phyloP scores from a whole-genome alignment of 2,113 vertebrate species.

The human (Homo sapiens) region GRCh38 chr2:63436501-63437000 shows the following conservation, averaged over 20 bases:
- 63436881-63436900: conserved; percentile 71
- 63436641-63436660: conserved; percentile 92
- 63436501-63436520: conserved; percentile 38
- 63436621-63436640: conserved; percentile 86
- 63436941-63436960: conserved; percentile 12
- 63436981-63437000: conserved; percentile 57
- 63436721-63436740: conserved; percentile 91
- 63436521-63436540: conserved; percentile 46
- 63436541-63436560: conserved; percentile 60
- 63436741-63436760: conserved; percentile 86
- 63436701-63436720: conserved; percentile 88
- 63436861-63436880: conserved; percentile 79
- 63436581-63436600: conserved; percentile 66
- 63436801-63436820: conserved; percentile 82
- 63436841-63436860: conserved; percentile 74
- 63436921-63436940: conserved; percentile 70
- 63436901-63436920: conserved; percentile 73
- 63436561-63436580: conserved; percentile 31
- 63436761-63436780: conserved; percentile 82
- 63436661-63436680: conserved; percentile 87
- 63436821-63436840: conserved; percentile 81
- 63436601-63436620: conserved; percentile 80
- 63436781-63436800: conserved; percentile 83
- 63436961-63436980: conserved; percentile 30
- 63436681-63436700: conserved; percentile 88